phyloP scores from a whole-genome alignment of 2,113 vertebrate genomes.

The Archocentrus centrarchus region DNA sequence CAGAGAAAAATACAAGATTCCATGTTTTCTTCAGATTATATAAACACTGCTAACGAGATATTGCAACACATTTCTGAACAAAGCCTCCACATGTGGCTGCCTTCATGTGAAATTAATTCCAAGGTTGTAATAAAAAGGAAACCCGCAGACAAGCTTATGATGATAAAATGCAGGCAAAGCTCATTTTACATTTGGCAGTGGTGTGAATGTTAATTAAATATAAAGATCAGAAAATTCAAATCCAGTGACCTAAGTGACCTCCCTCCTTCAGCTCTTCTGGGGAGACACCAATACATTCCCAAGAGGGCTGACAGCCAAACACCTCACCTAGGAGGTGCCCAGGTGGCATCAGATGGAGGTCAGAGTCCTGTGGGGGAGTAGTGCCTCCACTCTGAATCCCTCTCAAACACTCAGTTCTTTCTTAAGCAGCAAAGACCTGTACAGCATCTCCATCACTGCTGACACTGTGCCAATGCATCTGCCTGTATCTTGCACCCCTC shows the following conservation, averaged over 20 bases:
- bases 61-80: slow-evolving; percentile 36
- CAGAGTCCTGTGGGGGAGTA: too few relatives aligned
- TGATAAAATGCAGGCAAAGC: slow-evolving; percentile 7
- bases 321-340: background rate
- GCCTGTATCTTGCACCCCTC: background rate
- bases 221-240: slow-evolving; percentile 16
- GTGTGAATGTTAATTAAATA: slow-evolving; percentile 26
- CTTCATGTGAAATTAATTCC: slow-evolving; percentile 9
- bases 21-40: slow-evolving; percentile 18
- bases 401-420: background rate
- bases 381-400: too few relatives aligned
- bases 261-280: background rate
- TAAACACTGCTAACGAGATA: background rate
- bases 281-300: background rate
- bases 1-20: background rate
- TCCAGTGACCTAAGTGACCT: background rate
- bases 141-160: slow-evolving; percentile 10
- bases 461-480: background rate
- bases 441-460: background rate
- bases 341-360: background rate
- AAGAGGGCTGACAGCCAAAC: background rate
- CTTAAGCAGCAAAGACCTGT: background rate
- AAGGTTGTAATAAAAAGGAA: slow-evolving; percentile 8
- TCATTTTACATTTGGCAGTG: slow-evolving; percentile 16
- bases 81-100: background rate